phyloP scores from a whole-genome alignment of 2,113 vertebrate genomes.

The Prolemur simus region DNA sequence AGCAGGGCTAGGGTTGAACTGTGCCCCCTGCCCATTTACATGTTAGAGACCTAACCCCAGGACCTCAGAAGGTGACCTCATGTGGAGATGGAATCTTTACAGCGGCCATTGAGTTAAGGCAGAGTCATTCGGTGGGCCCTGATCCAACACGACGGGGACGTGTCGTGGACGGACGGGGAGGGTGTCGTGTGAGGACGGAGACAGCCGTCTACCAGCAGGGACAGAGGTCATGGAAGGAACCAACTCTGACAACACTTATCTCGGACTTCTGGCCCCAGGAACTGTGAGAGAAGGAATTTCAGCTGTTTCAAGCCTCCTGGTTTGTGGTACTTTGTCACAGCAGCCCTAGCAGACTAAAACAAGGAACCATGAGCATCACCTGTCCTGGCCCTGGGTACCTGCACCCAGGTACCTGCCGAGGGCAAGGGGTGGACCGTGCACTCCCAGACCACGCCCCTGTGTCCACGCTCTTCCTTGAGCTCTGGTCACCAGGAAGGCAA shows the following conservation, averaged over 20 bases:
- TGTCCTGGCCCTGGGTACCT: accelerated
- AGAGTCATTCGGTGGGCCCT: accelerated
- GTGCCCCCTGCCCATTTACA: too few species aligned
- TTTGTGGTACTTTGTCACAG: accelerated
- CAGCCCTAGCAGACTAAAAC: not conserved
- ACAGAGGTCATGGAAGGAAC: not conserved
- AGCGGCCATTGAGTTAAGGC: accelerated
- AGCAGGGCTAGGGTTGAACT: not conserved
- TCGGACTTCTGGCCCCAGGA: not conserved
- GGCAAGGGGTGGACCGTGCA: not conserved
- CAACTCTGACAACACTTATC: not conserved
- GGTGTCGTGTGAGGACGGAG: not conserved
- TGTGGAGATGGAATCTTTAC: not conserved
- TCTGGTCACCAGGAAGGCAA: not conserved
- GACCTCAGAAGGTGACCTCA: not conserved
- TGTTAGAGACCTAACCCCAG: not conserved
- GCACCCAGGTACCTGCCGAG: accelerated
- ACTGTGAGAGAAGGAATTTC: too few species aligned
- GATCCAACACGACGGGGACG: not conserved
- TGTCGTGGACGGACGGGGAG: not conserved
- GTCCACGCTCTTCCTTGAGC: not conserved
- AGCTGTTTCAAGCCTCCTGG: not conserved
- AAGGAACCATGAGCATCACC: accelerated
- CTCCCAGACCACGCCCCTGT: accelerated
- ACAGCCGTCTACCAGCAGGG: not conserved